Evolutionary conservation across 2,888 invertebrate species (phyloP).

Genomic region (Drosophila fungiperda): DNA sequence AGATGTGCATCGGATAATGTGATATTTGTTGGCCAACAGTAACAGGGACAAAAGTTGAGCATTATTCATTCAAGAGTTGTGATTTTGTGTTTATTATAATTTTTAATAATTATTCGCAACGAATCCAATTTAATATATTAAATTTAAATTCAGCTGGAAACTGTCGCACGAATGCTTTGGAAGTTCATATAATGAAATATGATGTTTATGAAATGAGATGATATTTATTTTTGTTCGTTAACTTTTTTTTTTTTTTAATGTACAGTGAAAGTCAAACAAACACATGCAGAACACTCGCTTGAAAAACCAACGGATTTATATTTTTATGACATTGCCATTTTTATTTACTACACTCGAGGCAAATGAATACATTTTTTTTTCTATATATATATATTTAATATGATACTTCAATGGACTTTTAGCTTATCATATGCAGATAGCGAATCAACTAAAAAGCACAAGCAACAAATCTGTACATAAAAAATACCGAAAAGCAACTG

Average conservation of each 20-base stretch:
- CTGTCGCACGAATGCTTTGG: not conserved
- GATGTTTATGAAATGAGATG: not conserved
- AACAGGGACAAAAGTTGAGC: not conserved
- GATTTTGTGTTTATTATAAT: not conserved
- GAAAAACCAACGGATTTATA: not conserved
- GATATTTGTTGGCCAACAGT: not conserved
- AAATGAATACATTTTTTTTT: not conserved
- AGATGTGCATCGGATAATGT: not conserved
- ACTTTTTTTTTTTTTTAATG: constrained; percentile 1
- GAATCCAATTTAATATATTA: constrained; percentile 7
- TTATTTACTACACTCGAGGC: not conserved
- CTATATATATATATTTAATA: not conserved
- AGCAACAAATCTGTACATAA: not conserved
- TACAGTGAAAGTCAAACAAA: constrained; percentile 19
- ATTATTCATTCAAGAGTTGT: not conserved
- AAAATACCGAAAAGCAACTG: not conserved
- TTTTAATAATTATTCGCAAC: not conserved
- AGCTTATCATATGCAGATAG: not conserved
- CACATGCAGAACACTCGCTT: not conserved
- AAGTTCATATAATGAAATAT: constrained; percentile 6
- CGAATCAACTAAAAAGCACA: constrained; percentile 1
- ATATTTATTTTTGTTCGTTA: not conserved
- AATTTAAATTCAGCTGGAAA: not conserved
- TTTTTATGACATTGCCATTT: constrained; percentile 9
- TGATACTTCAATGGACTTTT: not conserved